These are phyloP conservation scores for Siniperca undulata DNA, from an alignment of 2,797 vertebrate genomes.

Conservation along the genomic window DNA sequence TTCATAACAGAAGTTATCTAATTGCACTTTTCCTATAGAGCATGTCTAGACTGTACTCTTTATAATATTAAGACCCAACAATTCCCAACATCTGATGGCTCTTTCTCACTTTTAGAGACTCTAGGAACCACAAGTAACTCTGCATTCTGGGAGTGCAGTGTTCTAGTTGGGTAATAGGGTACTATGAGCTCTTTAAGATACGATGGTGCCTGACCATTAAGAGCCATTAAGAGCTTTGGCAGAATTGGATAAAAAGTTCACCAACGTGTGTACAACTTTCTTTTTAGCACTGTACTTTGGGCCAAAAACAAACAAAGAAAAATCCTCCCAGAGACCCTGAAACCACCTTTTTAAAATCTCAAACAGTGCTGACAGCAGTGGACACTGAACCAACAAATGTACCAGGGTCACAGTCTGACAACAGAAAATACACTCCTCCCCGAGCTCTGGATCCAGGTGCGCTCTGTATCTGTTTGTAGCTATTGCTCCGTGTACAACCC, in stretches of 20 bases:
- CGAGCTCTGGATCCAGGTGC: background rate
- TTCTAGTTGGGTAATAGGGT: too few relatives aligned
- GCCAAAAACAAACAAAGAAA: slow-evolving; percentile 1
- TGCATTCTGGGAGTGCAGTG: too few relatives aligned
- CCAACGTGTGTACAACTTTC: too few relatives aligned
- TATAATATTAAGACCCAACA: too few relatives aligned
- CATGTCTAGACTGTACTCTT: too few relatives aligned
- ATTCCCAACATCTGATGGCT: too few relatives aligned
- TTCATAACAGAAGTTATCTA: too few relatives aligned
- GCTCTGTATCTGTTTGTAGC: background rate
- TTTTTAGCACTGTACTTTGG: background rate
- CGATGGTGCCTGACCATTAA: too few relatives aligned
- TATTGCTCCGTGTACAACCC: background rate
- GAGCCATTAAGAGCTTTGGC: background rate
- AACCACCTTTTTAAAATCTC: background rate
- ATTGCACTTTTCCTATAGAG: too few relatives aligned
- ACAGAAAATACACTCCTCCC: background rate
- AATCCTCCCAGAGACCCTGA: background rate
- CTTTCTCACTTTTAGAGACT: too few relatives aligned
- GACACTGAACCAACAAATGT: background rate
- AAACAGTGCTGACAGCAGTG: background rate
- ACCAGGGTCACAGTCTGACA: background rate
- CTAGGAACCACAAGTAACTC: too few relatives aligned
- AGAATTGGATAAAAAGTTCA: background rate
- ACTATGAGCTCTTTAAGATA: too few relatives aligned